Base-by-base conservation (phyloP, 1,140 invertebrate genomes). In the Bombus consobrinus region DNA sequence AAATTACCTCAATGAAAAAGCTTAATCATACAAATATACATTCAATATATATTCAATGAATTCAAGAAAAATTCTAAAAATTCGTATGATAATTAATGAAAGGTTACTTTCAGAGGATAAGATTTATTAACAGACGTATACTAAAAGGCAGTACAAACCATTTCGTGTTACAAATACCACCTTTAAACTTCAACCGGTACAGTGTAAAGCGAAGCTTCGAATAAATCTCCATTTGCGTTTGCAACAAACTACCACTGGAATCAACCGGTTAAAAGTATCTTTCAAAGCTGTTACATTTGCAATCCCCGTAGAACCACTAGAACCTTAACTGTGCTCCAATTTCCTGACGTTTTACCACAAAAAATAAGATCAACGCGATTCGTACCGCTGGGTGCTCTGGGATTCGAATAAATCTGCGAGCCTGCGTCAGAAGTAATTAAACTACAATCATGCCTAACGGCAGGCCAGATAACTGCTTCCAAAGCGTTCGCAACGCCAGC, bases 371-470 rank as follows among this genome's bases (percentile, higher is more conserved):
- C 41, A 32, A 71, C 69, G 8, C 41, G 28, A 43, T 62, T 28
- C 9, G 34, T 47, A n/a, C 13, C 28, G 12, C 3, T n/a, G 34
- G 13, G 34, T 28, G 25, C 43, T 57, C 43, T 64, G 37, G 37
- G 62, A 69, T 62, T 69, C 57, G 41, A 86, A 74, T 77, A 73
- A 68, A 43, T 72, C 75, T 66, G 53, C 41, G 74, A 68, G 53
- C 71, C 64, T 53, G 75, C 76, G 80, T 89, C 85, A 83, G 73
- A 91, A 91, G 87, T 90, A 91, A 91, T 91, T 91, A 91, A 91
- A 91, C 89, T 89, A 89, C 85, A 89, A 89, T 91, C 85, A 86
- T 91, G 77, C 62, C 66, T 90, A 89, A 90, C 84, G 69, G 78
- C 71, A 64, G 73, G 43, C 78, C 37, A 85, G 85, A 85, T 90